Base-by-base conservation (phyloP, 2,113 vertebrate species). In the Sinocyclocheilus anshuiensis region DNA sequence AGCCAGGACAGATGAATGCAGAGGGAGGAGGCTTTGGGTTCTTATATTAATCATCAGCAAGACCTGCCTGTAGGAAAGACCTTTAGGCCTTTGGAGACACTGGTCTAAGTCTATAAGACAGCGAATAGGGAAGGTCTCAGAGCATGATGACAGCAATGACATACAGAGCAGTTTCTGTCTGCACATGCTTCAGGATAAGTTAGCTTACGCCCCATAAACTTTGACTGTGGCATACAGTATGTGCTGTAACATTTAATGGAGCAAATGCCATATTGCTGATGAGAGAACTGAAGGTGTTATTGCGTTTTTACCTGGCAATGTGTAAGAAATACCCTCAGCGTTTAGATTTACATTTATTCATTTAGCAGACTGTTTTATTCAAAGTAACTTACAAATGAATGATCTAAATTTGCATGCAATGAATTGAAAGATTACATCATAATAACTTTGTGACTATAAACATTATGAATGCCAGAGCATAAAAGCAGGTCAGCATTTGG, bases 31-130 rank as follows among this genome's bases (percentile, higher is more conserved):
- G 50, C 4, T 79, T 39, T 57, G 61, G 29, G 48, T 72, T 22
- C 77, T 82, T 10, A 77, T 61, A 71, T 9, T 75, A 80, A 82
- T 82, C 20, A 75, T 77, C 69, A 69, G 61, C 50, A 18, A 86
- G 69, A 45, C 18, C 26, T n/a, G 24, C 6, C 55, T 36, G 57
- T 13, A 76, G 67, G 42, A 12, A 80, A 55, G 77, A 53, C 42
- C 85, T n/a, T 74, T 36, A 86, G 16, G 76, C 18, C 50, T 72
- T 79, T 80, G 50, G 50, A 71, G 65, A 26, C 33, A 48, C 59
- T 26, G 39, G 55, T 80, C 18, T 7, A 61, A 81, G 76, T 8
- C 42, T 45, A 33, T 36, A 12, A 48, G 45, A 57, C 55, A 39
- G 2, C 1, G 10, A 42, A 18, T 65, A 61, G 45, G 42, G 50